These are phyloP conservation scores for Spongia lamella DNA, from an alignment of 37 sponge, comb jelly and placozoan species.

Conservation along the genomic window DNA sequence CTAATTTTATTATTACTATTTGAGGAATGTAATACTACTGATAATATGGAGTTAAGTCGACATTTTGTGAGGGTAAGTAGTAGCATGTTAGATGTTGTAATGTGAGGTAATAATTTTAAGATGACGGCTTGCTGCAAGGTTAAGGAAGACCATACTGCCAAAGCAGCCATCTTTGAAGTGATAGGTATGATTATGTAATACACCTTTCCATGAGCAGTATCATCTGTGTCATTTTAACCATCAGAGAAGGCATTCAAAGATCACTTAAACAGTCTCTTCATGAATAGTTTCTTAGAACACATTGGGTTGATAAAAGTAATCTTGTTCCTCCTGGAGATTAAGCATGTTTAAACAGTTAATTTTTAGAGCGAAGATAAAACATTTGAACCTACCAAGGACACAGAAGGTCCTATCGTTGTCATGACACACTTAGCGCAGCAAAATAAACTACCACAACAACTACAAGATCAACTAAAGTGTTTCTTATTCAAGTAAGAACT, in stretches of 20 bases:
- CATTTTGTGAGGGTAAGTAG: too few relatives aligned
- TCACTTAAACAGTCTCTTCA: conserved; percentile 7
- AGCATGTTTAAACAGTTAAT: not conserved
- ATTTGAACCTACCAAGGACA: conserved; percentile 47
- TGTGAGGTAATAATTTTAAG: too few relatives aligned
- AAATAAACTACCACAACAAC: conserved; percentile 36
- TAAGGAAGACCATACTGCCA: too few relatives aligned
- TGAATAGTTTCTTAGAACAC: conserved; percentile 58
- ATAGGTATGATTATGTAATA: too few relatives aligned
- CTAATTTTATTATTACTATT: too few relatives aligned
- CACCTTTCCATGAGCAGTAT: too few relatives aligned
- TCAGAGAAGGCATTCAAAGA: conserved; percentile 17
- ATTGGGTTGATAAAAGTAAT: conserved; percentile 79
- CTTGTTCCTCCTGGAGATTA: not conserved
- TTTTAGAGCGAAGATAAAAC: conserved; percentile 66
- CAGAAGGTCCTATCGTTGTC: conserved; percentile 75
- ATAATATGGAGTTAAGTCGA: too few relatives aligned
- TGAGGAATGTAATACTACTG: too few relatives aligned
- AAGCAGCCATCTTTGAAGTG: too few relatives aligned
- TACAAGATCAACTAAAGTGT: conserved; percentile 39
- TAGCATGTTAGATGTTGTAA: too few relatives aligned
- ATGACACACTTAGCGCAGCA: conserved; percentile 34
- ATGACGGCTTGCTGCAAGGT: too few relatives aligned
- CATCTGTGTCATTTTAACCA: too few relatives aligned
- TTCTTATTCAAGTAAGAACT: conserved; percentile 71